Evolutionary conservation across 1,140 invertebrate genomes (phyloP).

Genomic region (Dendrolimus punctatus): DNA sequence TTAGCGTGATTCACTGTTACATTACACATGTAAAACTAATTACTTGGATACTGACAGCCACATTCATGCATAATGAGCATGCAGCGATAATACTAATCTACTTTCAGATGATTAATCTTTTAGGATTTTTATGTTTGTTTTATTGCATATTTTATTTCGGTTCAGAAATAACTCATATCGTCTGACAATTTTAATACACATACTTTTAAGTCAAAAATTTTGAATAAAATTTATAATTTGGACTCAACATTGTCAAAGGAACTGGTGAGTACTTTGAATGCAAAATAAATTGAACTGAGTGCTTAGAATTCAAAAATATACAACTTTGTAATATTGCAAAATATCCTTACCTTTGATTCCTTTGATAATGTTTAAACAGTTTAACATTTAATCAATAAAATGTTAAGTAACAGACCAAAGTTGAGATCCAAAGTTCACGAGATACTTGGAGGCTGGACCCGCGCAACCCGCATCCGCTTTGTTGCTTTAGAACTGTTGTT

Average conservation of each 20-base stretch:
- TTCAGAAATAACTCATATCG: too few species aligned
- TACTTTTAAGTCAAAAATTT: too few species aligned
- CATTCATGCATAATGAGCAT: constrained; percentile 21
- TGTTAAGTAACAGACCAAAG: constrained; percentile 34
- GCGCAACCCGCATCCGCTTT: constrained; percentile 47
- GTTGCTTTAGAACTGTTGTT: constrained; percentile 36
- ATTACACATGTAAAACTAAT: constrained; percentile 9
- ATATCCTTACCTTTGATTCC: constrained; percentile 4
- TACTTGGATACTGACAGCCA: constrained; percentile 21
- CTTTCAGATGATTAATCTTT: constrained; percentile 12
- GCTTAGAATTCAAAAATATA: too few species aligned
- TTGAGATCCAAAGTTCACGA: constrained; percentile 35
- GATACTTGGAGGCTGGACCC: constrained; percentile 64
- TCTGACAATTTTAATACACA: too few species aligned
- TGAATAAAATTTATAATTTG: too few species aligned
- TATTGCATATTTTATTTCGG: background rate
- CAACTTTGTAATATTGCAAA: too few species aligned
- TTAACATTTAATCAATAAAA: too few species aligned
- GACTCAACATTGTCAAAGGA: too few species aligned
- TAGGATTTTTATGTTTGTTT: background rate
- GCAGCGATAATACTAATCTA: constrained; percentile 16
- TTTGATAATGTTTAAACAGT: constrained; percentile 14
- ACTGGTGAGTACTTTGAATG: too few species aligned
- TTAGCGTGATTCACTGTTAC: background rate
- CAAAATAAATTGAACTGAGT: too few species aligned